Evolutionary conservation across 2,113 vertebrate species (phyloP).

Genomic region (Prolemur simus): DNA sequence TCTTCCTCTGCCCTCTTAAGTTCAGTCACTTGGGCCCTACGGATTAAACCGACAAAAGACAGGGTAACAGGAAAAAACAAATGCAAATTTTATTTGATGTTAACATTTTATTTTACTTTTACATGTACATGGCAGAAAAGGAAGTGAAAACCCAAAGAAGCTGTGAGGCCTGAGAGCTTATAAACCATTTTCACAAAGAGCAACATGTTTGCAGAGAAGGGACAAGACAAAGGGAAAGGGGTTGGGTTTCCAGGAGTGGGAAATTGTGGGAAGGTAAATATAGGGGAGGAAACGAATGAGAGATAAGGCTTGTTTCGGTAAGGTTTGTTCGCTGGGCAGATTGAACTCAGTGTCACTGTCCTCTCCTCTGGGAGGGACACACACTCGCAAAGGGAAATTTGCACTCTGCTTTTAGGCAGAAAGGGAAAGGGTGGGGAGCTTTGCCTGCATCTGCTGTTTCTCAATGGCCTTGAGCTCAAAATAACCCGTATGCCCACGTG

Average conservation of each 20-base stretch:
- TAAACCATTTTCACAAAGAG: background rate
- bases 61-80: background rate
- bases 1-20: background rate
- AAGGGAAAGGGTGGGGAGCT: background rate
- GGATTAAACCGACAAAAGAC: background rate
- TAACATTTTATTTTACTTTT: background rate
- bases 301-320: background rate
- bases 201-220: too few species aligned
- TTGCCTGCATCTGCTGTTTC: background rate
- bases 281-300: background rate
- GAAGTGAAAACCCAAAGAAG: background rate
- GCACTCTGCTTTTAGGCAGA: background rate
- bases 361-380: background rate
- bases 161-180: background rate
- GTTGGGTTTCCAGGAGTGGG: background rate
- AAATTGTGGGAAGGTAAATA: background rate
- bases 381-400: background rate
- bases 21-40: background rate
- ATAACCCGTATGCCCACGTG: background rate
- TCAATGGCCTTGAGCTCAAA: background rate
- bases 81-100: background rate
- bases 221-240: background rate
- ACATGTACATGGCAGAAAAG: background rate
- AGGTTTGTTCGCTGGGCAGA: background rate
- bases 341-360: background rate